Evolutionary conservation across 2,113 vertebrate species (phyloP).

Genomic region (Chitala chitala): DNA sequence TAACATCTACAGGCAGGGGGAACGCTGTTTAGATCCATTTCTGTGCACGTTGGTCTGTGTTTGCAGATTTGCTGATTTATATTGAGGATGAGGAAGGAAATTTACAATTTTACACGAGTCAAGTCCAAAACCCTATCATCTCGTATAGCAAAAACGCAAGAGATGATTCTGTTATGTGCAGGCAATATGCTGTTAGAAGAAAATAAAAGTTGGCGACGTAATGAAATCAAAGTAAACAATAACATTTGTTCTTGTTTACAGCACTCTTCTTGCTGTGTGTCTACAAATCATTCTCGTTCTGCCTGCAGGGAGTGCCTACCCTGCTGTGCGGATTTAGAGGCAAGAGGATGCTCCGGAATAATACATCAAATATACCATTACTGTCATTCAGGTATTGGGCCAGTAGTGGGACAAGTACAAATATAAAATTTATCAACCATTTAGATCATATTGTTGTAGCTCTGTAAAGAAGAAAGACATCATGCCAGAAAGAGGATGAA

Average conservation of each 20-base stretch:
- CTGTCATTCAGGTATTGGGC: background rate
- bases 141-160: background rate
- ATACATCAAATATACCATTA: background rate
- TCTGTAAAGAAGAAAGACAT: too few species aligned
- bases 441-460: background rate
- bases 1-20: too few species aligned
- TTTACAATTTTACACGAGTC: background rate
- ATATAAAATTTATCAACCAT: background rate
- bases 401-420: background rate
- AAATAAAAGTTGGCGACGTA: background rate
- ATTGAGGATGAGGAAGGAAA: background rate
- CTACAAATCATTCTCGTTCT: background rate
- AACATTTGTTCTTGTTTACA: constrained; percentile 2
- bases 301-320: background rate
- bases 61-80: too few species aligned
- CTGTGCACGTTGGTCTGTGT: too few species aligned
- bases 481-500: too few species aligned
- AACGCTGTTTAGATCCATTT: too few species aligned
- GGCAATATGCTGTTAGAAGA: background rate
- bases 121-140: background rate
- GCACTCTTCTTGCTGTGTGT: background rate
- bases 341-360: background rate
- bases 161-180: background rate
- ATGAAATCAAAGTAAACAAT: background rate
- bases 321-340: background rate